Base-by-base conservation (phyloP, 2,888 invertebrate genomes). In the Tubiluchus corallicola region DNA sequence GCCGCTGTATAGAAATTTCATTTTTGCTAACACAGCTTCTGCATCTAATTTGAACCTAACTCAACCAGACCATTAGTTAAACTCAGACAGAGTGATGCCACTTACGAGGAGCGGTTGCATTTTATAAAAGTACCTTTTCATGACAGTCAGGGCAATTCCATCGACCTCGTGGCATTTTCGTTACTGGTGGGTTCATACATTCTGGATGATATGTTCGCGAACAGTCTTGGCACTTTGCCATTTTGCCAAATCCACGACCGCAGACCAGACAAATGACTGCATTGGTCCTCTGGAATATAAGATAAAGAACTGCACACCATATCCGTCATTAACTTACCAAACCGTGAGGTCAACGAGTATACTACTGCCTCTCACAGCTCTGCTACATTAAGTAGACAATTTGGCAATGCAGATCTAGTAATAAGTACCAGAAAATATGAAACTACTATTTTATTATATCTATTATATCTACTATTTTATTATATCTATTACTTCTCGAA, bases 241-340 rank as follows among this genome's bases (percentile, higher is more conserved):
- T 75, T 55, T 74, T 74, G 54, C 73, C 73, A 18, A 48, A 68
- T 51, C 74, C 70, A 55, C 75, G 75, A 29, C 92, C 90, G 64
- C 94, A 96, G 48, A 92, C 85, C 51, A 92, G 81, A 68, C 94
- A 94, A 59, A 85, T 84, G 46, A 84, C 74, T 59, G 84, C 82
- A 20, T 87, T 87, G 18, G 87, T 82, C 3, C 84, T 87, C 67
- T 87, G 45, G 16, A 48, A 44, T n/a, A n/a, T n/a, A n/a, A 37
- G 37, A 19, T 15, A 3, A 43, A 9, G 4, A 43, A 2, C 45
- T 13, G 38, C 5, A 18, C 13, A 43, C 15, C 20, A 21, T 16
- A 13, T 42, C 9, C 13, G 15, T 45, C 15, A 16, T 46, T 42
- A 40, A n/a, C n/a, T n/a, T n/a, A n/a, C n/a, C n/a, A n/a, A n/a